Percentiles rank a stretch among this genome's conserved stretches.
These are phyloP conservation scores for Lutjanus erythropterus DNA, from an alignment of 2,113 vertebrate species.

Conservation along the genomic window DNA sequence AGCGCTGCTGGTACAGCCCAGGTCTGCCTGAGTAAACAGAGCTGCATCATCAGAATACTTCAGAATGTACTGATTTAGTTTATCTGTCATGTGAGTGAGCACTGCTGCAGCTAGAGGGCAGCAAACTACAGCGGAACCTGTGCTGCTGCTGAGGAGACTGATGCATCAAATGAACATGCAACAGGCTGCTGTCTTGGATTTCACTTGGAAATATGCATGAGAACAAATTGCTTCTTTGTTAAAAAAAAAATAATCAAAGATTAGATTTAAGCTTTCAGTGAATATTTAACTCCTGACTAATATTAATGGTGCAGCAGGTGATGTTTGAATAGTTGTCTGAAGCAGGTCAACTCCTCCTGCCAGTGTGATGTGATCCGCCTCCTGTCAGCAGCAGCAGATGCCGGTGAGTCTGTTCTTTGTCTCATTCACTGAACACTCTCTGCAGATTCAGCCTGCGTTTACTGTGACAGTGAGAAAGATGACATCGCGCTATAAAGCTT, in stretches of 20 bases:
- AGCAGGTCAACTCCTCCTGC: constrained; percentile 62
- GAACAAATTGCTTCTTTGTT: too few relatives aligned
- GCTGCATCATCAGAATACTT: too few relatives aligned
- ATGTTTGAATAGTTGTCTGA: neutral
- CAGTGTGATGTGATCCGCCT: constrained; percentile 49
- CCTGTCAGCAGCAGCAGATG: constrained; percentile 59
- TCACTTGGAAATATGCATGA: neutral
- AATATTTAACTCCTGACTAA: neutral
- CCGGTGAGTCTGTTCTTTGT: constrained; percentile 50
- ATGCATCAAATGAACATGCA: neutral
- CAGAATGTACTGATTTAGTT: too few relatives aligned
- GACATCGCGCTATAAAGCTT: constrained; percentile 17
- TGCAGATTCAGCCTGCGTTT: constrained; percentile 10
- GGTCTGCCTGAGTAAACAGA: too few relatives aligned
- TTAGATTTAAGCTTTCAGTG: fast-evolving
- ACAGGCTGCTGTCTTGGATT: neutral
- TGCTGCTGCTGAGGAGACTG: neutral
- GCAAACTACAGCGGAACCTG: constrained; percentile 10
- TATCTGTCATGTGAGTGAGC: constrained; percentile 5
- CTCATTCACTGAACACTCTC: constrained; percentile 10
- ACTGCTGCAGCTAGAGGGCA: constrained; percentile 40
- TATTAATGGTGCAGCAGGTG: neutral
- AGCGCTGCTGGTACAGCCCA: too few relatives aligned
- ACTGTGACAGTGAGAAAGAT: constrained; percentile 20
- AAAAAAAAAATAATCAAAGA: neutral